These are phyloP conservation scores for Acanthosoma haemorrhoidale DNA, from an alignment of 2,888 invertebrate genomes.

Conservation along the genomic window DNA sequence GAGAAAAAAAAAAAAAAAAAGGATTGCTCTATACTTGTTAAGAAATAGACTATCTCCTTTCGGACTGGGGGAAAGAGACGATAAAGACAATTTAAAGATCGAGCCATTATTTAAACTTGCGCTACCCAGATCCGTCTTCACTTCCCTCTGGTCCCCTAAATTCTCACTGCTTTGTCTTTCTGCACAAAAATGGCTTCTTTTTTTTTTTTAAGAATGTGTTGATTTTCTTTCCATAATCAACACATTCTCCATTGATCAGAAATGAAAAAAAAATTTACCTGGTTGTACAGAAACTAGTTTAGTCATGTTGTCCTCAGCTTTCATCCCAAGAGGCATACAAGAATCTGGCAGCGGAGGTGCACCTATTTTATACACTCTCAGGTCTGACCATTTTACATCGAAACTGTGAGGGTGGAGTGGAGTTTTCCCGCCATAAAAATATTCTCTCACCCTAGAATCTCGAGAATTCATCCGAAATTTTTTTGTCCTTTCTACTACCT, in stretches of 20 bases:
- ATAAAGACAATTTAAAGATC: no score
- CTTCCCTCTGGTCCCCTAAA: no score
- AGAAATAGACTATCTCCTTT: no score
- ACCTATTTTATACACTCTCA: constrained; percentile 90
- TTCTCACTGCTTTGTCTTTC: no score
- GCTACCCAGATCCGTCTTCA: no score
- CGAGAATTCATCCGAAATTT: constrained; percentile 65
- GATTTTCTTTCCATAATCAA: no score
- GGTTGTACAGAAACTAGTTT: constrained; percentile 79
- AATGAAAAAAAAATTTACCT: constrained; percentile 47
- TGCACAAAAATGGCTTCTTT: no score
- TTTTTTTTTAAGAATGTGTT: no score
- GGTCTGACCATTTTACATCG: constrained; percentile 83
- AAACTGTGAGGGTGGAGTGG: constrained; percentile 89
- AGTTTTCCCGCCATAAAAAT: constrained; percentile 85
- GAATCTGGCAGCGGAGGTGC: constrained; percentile 90
- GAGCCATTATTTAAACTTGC: no score
- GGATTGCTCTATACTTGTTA: no score
- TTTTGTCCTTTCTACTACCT: constrained; percentile 82
- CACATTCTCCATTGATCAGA: neutral
- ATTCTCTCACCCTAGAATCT: constrained; percentile 80
- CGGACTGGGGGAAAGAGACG: no score
- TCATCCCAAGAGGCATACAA: constrained; percentile 95
- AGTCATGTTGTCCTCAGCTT: constrained; percentile 80
- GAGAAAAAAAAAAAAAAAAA: no score